These are phyloP conservation scores for Ptyas mucosa DNA, from an alignment of 2,113 vertebrate genomes.

Conservation along the genomic window DNA sequence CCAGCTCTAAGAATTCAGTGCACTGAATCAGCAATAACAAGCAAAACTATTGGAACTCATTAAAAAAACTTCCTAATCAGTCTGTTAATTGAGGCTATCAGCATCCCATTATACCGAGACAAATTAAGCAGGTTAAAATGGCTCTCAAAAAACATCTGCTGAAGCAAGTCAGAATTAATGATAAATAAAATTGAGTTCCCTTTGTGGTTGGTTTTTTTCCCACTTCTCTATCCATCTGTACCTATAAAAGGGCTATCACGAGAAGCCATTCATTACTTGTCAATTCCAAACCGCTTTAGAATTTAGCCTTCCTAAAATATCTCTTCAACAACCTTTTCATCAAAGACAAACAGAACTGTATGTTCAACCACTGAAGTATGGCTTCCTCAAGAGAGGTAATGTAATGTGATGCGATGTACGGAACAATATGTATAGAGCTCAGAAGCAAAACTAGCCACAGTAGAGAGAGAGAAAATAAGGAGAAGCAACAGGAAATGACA, in stretches of 20 bases:
- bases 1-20: constrained; percentile 26
- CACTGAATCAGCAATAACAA: constrained; percentile 58
- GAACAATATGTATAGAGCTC: not conserved
- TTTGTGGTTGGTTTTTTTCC: constrained; percentile 34
- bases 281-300: constrained; percentile 20
- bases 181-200: constrained; percentile 60
- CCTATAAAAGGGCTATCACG: constrained; percentile 41
- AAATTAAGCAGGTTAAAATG: constrained; percentile 67
- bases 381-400: not conserved
- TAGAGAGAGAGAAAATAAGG: not conserved
- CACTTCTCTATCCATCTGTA: constrained; percentile 41
- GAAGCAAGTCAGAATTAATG: constrained; percentile 68
- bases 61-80: constrained; percentile 68
- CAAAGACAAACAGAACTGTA: not conserved
- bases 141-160: constrained; percentile 69
- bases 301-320: constrained; percentile 28
- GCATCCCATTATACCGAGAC: constrained; percentile 63
- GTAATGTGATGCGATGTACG: not conserved
- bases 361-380: not conserved
- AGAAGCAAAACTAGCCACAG: not conserved
- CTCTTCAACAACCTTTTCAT: constrained; percentile 34
- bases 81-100: constrained; percentile 67
- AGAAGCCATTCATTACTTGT: constrained; percentile 35
- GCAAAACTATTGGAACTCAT: constrained; percentile 65
- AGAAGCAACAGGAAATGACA: not conserved